Percentiles rank a stretch among this genome's conserved stretches.
phyloP scores from a whole-genome alignment of 1,140 invertebrate genomes.

The Hypsibius dujardini region DNA sequence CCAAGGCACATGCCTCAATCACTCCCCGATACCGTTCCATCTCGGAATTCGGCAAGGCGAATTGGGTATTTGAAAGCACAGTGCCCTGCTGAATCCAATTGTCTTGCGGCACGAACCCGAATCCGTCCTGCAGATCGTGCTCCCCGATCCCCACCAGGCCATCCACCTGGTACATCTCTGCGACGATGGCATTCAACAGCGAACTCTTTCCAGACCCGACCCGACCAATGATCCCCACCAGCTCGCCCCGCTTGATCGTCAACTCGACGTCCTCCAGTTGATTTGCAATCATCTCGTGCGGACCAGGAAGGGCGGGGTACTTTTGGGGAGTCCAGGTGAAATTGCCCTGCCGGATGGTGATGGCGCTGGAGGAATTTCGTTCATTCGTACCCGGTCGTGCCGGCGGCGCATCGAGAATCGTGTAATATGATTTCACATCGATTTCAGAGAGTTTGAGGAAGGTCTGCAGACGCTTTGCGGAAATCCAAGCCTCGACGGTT shows the following conservation, averaged over 20 bases:
- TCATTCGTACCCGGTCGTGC: no score
- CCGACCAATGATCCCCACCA: constrained; percentile 29
- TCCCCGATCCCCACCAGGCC: constrained; percentile 35
- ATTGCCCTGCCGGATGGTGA: not conserved
- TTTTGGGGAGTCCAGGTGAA: not conserved
- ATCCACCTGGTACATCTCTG: constrained; percentile 46
- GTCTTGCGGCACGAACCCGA: constrained; percentile 71
- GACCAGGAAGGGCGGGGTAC: no score
- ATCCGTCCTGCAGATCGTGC: constrained; percentile 36
- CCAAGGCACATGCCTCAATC: constrained; percentile 31
- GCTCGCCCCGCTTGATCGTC: constrained; percentile 22
- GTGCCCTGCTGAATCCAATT: constrained; percentile 77
- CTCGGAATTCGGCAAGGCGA: constrained; percentile 26
- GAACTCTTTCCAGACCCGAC: constrained; percentile 57
- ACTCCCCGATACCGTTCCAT: constrained; percentile 27
- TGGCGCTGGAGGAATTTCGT: no score
- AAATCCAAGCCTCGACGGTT: constrained; percentile 63
- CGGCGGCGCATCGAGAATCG: constrained; percentile 22
- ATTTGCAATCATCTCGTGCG: no score
- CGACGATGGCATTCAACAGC: constrained; percentile 51
- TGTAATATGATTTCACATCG: constrained; percentile 24
- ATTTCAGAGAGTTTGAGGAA: constrained; percentile 30
- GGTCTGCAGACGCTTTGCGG: constrained; percentile 34
- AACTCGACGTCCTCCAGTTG: constrained; percentile 27
- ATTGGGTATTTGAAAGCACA: constrained; percentile 77